Evolutionary conservation across 1,140 invertebrate genomes (phyloP), one percentile per base, ranked within the genome.

Genomic region (Calephelis nemesis): DNA sequence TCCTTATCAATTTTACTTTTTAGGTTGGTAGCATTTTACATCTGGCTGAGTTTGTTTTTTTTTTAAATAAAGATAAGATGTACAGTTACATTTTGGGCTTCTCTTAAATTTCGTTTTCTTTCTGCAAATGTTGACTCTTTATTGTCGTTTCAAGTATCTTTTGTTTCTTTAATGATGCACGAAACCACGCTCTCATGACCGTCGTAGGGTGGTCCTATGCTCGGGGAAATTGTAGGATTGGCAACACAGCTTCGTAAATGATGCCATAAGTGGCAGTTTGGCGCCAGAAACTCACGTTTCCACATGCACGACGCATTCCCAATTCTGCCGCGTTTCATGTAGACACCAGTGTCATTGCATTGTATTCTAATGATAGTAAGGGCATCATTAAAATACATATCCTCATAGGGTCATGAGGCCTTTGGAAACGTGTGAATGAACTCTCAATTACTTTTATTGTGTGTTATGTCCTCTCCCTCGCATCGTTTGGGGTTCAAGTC

Each of bases 281-380:
- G 58, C 66, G 69, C 67, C 70, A 69, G 74, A 71, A 75, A 75
- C 74, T 75, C 74, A 73, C 71, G 74, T 58, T 67, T 64, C 68
- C 50, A 68, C 65, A 69, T 68, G 70, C 68, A 50, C 58, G 64
- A 9, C 65, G 73, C 73, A 72, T 74, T 68, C 68, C 73, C 70
- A 70, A 72, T 74, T 64, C 64, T 48, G 42, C 45, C 49, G 40
- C 30, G 67, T 60, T 65, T 62, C 71, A 62, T 68, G 73, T 65
- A 71, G 71, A 63, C 67, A 50, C 48, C 58, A 65, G 73, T 71
- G 70, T 74, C 73, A 71, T 74, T 74, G 73, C 73, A 74, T 74
- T 74, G 73, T 74, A 71, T 71, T 70, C 68, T 75, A 71, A 73
- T 75, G 52, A n/a, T 63, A 42, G 47, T 58, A 58, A 64, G 58